These are phyloP conservation scores for Acrocera orbiculus DNA, from an alignment of 2,888 invertebrate genomes.

Conservation along the genomic window DNA sequence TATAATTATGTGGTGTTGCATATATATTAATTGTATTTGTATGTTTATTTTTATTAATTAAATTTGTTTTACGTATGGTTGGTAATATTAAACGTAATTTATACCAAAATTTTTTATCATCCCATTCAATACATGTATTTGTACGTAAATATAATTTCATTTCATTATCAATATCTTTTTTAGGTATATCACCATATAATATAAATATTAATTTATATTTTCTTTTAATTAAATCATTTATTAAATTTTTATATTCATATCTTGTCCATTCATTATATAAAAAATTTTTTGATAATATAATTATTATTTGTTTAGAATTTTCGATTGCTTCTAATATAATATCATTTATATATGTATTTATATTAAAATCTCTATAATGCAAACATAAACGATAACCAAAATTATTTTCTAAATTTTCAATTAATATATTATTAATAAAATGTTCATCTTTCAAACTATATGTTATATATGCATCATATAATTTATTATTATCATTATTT, in stretches of 20 bases:
- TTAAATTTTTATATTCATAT: slow-evolving; percentile 85
- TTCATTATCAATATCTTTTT: slow-evolving; percentile 78
- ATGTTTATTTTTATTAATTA: slow-evolving; percentile 15
- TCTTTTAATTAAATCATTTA: slow-evolving; percentile 75
- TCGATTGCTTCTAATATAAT: slow-evolving; percentile 86
- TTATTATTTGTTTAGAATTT: slow-evolving; percentile 72
- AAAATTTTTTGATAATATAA: slow-evolving; percentile 83
- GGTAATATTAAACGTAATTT: slow-evolving; percentile 85
- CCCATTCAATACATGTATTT: slow-evolving; percentile 83
- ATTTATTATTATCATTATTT: slow-evolving; percentile 58
- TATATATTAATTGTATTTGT: slow-evolving; percentile 51
- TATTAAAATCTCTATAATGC: slow-evolving; percentile 81
- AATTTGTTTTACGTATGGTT: slow-evolving; percentile 28
- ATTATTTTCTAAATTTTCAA: slow-evolving; percentile 70
- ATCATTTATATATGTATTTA: slow-evolving; percentile 75
- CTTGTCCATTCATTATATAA: slow-evolving; percentile 89
- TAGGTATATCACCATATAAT: slow-evolving; percentile 74
- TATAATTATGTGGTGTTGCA: slow-evolving; percentile 37
- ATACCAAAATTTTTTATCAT: slow-evolving; percentile 93
- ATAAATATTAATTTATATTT: slow-evolving; percentile 77
- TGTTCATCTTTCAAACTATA: slow-evolving; percentile 87
- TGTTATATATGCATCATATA: slow-evolving; percentile 88
- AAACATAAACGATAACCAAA: slow-evolving; percentile 75
- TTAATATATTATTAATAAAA: slow-evolving; percentile 76
- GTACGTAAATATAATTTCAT: slow-evolving; percentile 76